Evolutionary conservation across 2,888 invertebrate species (phyloP).

Genomic region (Cinara cedri): DNA sequence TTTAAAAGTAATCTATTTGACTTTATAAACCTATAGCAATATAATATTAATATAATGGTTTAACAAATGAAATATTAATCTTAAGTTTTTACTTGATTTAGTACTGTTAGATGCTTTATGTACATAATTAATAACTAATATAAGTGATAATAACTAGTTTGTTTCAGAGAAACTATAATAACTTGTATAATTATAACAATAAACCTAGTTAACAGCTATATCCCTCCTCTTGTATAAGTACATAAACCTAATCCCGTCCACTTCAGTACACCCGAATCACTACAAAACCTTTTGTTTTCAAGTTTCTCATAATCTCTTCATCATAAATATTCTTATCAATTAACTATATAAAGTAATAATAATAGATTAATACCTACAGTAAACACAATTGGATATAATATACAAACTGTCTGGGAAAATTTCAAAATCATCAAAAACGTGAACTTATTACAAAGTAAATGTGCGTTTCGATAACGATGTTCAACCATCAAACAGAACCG

Average conservation of each 20-base stretch:
- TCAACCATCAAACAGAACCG: no score
- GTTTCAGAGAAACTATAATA: slow-evolving; percentile 19
- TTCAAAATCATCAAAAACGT: no score
- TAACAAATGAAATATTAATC: no score
- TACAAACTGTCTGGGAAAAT: no score
- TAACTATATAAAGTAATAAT: background rate
- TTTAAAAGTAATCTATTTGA: no score
- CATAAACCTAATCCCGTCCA: slow-evolving; percentile 16
- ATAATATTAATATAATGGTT: background rate
- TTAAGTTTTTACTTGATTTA: no score
- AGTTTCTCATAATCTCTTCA: slow-evolving; percentile 21
- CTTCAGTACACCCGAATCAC: slow-evolving; percentile 32
- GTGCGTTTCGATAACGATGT: no score
- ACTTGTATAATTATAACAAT: slow-evolving; percentile 15
- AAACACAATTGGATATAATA: no score
- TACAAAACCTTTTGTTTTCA: slow-evolving; percentile 34
- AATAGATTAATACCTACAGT: no score
- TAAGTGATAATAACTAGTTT: slow-evolving; percentile 9
- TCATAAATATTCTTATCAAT: slow-evolving; percentile 15
- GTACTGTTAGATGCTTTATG: no score
- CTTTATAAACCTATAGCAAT: no score
- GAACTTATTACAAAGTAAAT: no score
- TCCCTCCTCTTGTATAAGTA: background rate
- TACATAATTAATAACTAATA: background rate
- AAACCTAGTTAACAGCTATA: slow-evolving; percentile 17